Base-by-base conservation (phyloP, 92 coral and sea anemone species). In the Epizoanthus stellaris region DNA sequence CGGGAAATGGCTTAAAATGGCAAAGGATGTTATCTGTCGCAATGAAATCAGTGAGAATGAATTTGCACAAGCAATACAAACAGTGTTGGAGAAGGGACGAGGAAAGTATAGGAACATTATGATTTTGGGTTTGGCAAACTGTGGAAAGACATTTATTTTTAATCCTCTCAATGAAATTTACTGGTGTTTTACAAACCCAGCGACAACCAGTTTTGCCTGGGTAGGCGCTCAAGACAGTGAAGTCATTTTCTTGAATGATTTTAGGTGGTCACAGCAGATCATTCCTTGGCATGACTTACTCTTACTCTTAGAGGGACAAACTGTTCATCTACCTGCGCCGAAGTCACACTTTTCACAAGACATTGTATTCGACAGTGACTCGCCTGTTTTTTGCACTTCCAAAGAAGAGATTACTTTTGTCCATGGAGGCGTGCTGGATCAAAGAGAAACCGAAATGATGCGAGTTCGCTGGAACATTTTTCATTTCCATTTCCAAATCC, bases 121-220 rank as follows among this genome's bases (percentile, higher is more conserved):
- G 16, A 39, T 85, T 30, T 60, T 89, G 11, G 93, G 88, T 25
- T 86, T 88, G 2, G 82, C 82, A 15, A 82, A 87, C 25, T 86
- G 90, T 70, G 90, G 93, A 10, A 90, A 90, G 40, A 90, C 93
- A 8, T 86, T 90, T 25, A 25, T 90, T 47, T 30, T 90, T 16
- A 81, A 90, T 49, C 93, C 89, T 0, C 81, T 90, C 45, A 90
- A 75, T 64, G 15, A 21, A 4, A 59, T 86, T 23, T 90, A 80
- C 62, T 58, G 16, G n/a, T 86, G 87, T 4, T 90, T 90, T 67
- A 73, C 49, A 21, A 86, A 90, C 85, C 90, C 93, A 0, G 80
- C 88, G 34, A 81, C 87, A 7, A 85, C 86, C 13, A 86, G 39
- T 11, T 90, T 90, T 81, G 93, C 90, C 4, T 88, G 91, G 88